A percentile compares a stretch with the other conserved stretches of the same genome.
Conservation (phyloP, 2,797 vertebrate genomes). For the Hippocampus kuda region DNA sequence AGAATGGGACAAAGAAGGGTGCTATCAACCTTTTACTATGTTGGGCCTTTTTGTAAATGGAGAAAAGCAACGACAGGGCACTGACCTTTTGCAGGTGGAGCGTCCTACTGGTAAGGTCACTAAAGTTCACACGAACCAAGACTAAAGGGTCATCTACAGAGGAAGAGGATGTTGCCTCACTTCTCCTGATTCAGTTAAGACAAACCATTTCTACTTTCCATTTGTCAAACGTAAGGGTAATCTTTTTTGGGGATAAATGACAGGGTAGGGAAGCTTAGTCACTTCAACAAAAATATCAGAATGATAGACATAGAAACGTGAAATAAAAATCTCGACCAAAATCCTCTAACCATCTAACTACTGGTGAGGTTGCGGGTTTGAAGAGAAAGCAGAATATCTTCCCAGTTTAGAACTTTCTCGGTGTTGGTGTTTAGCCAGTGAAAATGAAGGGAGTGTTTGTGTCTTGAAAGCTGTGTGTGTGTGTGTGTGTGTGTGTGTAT, state of each 20-base stretch:
- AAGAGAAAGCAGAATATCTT: slow-evolving; percentile 31
- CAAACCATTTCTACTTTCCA: slow-evolving; percentile 5
- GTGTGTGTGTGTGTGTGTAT: background rate
- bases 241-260: slow-evolving; percentile 4
- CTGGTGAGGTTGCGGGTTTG: slow-evolving; percentile 24
- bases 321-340: slow-evolving; percentile 24
- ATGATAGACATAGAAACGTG: slow-evolving; percentile 7
- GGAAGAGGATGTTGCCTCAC: slow-evolving; percentile 12
- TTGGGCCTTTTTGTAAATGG: slow-evolving; percentile 22
- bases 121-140: slow-evolving; percentile 29
- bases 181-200: slow-evolving; percentile 7
- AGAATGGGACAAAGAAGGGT: slow-evolving; percentile 52
- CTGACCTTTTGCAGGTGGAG: slow-evolving; percentile 25
- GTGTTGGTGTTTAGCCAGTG: slow-evolving; percentile 20
- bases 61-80: slow-evolving; percentile 27
- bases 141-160: slow-evolving; percentile 7
- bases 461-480: background rate
- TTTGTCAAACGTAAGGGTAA: slow-evolving; percentile 6
- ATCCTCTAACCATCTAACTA: slow-evolving; percentile 32
- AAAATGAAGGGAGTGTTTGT: slow-evolving; percentile 22
- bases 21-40: slow-evolving; percentile 60
- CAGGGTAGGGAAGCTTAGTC: background rate
- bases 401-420: slow-evolving; percentile 21
- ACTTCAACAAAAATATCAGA: slow-evolving; percentile 10
- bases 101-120: slow-evolving; percentile 34